A percentile compares a stretch with the other conserved stretches of the same genome.
These are phyloP conservation scores for Crotalus helleri DNA, from an alignment of 2,113 vertebrate species.

Conservation along the genomic window DNA sequence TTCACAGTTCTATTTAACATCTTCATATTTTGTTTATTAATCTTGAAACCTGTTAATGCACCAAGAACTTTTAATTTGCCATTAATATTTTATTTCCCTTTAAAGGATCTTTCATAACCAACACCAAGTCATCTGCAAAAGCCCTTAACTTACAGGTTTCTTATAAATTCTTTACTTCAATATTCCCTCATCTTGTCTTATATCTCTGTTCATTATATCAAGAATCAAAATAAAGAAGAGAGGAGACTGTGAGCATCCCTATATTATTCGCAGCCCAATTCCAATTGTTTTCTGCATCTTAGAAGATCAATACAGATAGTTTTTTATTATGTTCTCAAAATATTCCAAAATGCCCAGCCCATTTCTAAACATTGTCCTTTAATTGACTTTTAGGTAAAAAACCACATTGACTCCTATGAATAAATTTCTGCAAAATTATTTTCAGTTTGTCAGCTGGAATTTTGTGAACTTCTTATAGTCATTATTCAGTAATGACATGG, in stretches of 20 bases:
- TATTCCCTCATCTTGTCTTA: not conserved
- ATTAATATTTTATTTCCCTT: not conserved
- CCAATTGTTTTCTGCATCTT: not conserved
- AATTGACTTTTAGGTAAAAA: not conserved
- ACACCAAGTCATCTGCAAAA: not conserved
- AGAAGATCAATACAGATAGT: not conserved
- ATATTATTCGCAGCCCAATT: not conserved
- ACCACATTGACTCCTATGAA: not conserved
- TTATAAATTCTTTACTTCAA: not conserved
- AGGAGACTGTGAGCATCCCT: not conserved
- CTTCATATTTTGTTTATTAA: not conserved
- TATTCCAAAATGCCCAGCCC: not conserved
- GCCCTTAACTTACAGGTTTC: not conserved
- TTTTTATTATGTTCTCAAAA: not conserved
- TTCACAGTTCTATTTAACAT: not conserved
- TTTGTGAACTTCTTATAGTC: not conserved
- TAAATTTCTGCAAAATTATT: not conserved
- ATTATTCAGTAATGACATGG: not conserved
- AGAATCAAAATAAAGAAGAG: not conserved
- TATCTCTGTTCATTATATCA: not conserved
- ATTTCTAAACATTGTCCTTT: not conserved
- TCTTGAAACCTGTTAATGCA: not conserved
- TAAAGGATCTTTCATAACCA: not conserved
- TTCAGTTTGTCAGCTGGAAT: not conserved
- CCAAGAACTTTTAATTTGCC: not conserved